Evolutionary conservation across 2,888 invertebrate genomes (phyloP).

Genomic region (Eledone cirrhosa): DNA sequence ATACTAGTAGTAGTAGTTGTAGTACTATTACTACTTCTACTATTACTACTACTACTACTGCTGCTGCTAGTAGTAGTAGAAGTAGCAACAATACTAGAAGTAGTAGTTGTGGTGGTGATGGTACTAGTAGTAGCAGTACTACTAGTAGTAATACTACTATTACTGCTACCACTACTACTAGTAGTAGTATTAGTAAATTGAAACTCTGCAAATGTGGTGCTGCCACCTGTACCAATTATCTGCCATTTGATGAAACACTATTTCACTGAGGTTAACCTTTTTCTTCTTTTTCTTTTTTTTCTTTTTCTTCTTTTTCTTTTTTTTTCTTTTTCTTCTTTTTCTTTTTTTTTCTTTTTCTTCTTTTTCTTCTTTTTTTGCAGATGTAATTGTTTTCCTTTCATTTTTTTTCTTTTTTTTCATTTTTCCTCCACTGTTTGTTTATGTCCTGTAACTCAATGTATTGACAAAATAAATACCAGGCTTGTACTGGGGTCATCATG

Average conservation of each 20-base stretch:
- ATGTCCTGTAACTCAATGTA: neutral
- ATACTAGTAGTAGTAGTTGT: too few species aligned
- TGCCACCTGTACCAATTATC: constrained; percentile 46
- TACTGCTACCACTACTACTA: too few species aligned
- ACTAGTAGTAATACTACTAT: too few species aligned
- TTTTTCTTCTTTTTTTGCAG: neutral
- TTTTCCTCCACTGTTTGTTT: neutral
- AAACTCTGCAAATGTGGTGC: constrained; percentile 53
- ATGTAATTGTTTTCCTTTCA: neutral
- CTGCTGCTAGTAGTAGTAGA: too few species aligned
- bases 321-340: too few species aligned
- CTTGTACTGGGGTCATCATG: too few species aligned
- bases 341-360: neutral
- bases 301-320: neutral
- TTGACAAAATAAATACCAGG: too few species aligned
- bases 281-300: neutral
- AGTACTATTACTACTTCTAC: neutral
- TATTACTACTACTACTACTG: too few species aligned
- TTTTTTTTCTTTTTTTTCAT: neutral
- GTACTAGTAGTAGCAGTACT: too few species aligned
- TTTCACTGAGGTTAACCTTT: neutral
- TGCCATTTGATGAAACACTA: constrained; percentile 52
- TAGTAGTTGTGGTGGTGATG: too few species aligned
- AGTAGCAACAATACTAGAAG: too few species aligned
- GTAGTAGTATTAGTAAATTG: constrained; percentile 11